These are phyloP conservation scores for Pelobates fuscus DNA, from an alignment of 2,113 vertebrate species.

Conservation along the genomic window DNA sequence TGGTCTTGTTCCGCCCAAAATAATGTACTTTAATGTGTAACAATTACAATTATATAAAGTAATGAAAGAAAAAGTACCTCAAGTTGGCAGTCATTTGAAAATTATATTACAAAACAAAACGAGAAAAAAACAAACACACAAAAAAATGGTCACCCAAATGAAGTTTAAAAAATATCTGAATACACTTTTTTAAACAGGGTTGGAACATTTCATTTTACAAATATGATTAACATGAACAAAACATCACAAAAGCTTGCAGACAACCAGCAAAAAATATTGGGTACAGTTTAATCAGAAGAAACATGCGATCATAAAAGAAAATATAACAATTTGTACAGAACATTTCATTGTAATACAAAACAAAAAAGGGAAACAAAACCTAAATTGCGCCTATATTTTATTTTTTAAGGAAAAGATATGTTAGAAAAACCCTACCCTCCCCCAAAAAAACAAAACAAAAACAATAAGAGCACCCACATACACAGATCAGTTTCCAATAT, in stretches of 20 bases:
- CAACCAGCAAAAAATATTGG: slow-evolving; percentile 94
- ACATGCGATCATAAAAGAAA: slow-evolving; percentile 97
- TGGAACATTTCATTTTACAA: slow-evolving; percentile 91
- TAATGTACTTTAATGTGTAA: slow-evolving; percentile 99
- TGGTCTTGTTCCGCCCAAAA: slow-evolving; percentile 96
- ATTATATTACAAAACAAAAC: slow-evolving; percentile 93
- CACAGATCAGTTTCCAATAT: slow-evolving; percentile 78
- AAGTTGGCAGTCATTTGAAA: slow-evolving; percentile 96
- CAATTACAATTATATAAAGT: slow-evolving; percentile 99
- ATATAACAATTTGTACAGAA: slow-evolving; percentile 93
- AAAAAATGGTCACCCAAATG: slow-evolving; percentile 86
- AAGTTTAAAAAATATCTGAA: slow-evolving; percentile 88
- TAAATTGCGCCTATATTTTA: slow-evolving; percentile 89
- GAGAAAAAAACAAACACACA: slow-evolving; percentile 78
- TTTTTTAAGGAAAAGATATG: slow-evolving; percentile 86
- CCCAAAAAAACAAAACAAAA: slow-evolving; percentile 71
- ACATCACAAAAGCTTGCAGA: slow-evolving; percentile 98
- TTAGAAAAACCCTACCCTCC: slow-evolving; percentile 64
- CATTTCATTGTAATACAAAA: slow-evolving; percentile 88
- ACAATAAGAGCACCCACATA: slow-evolving; percentile 84
- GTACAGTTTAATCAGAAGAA: slow-evolving; percentile 96
- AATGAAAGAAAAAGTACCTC: slow-evolving; percentile 99
- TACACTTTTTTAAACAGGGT: slow-evolving; percentile 84
- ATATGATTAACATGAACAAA: slow-evolving; percentile 96
- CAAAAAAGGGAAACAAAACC: slow-evolving; percentile 59